Base-by-base conservation (phyloP, 2,113 vertebrate genomes). In the Triplophysa siluroides region DNA sequence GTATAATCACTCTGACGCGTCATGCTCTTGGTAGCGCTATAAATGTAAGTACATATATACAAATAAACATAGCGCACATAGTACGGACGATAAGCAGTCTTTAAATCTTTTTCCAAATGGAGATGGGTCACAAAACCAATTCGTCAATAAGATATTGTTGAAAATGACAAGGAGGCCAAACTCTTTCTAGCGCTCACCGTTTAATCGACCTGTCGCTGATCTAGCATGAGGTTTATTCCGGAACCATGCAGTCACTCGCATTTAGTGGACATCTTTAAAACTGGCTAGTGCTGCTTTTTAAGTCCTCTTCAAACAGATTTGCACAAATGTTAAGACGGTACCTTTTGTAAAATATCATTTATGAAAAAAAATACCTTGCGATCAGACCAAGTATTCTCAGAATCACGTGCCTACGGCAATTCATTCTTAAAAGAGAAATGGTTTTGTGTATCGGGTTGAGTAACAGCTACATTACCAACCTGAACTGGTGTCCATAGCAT, bases 1-100 rank as follows among this genome's bases (percentile, higher is more conserved):
- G 83, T 88, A 84, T 88, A 87, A 86, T 87, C 78, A 80, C 84
- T 87, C 88, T 81, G 83, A 85, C 33, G 6, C 8, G 33, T 81
- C 78, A 85, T 80, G 78, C 88, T 83, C 82, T 87, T 78, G 84
- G 80, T 84, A 72, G 75, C 72, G 81, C 78, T 85, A 86, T 81
- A 78, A 83, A 82, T 84, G 86, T 24, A 80, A 68, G 56, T 41
- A 18, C 56, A 64, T 70, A 47, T 88, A 88, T 86, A 88, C 58
- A 60, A 62, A 21, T 89, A 88, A 86, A 87, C 86, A 73, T 87
- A 70, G 82, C 82, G 80, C 82, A 85, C 58, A 65, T 62, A 78
- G 62, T 78, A 87, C 86, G 85, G 88, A 81, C 43, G 60, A 80
- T 87, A 83, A 84, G 81, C 76, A 84, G 82, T 86, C 13, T 0